A percentile compares a stretch with the other conserved stretches of the same genome.
phyloP scores from a whole-genome alignment of 2,113 vertebrate genomes.

The zebrafish (Danio rerio) region DNA sequence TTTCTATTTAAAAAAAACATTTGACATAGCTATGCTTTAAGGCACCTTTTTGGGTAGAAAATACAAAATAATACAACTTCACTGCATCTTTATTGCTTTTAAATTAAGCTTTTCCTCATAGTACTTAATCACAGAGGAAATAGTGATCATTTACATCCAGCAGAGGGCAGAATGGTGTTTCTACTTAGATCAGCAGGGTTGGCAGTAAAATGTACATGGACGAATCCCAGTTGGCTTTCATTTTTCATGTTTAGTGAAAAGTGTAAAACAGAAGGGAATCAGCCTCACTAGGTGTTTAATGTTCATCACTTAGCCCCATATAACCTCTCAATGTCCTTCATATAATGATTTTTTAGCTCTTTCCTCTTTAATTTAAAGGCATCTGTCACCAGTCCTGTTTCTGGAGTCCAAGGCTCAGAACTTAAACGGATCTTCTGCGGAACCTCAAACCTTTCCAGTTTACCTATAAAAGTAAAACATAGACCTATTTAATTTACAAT shows the following conservation, averaged over 20 bases:
- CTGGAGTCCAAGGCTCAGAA: conserved; percentile 94
- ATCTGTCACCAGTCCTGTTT: conserved; percentile 95
- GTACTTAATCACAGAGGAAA: background rate
- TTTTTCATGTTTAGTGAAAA: background rate
- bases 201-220: background rate
- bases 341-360: conserved; percentile 94
- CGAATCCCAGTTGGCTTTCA: background rate
- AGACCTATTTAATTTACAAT: background rate
- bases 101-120: background rate
- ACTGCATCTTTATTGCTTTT: background rate
- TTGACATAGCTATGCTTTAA: background rate
- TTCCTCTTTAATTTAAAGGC: conserved; percentile 98
- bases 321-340: conserved; percentile 94
- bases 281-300: background rate
- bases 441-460: conserved; percentile 94
- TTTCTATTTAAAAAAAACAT: background rate
- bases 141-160: conserved; percentile 12
- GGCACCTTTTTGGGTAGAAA: background rate
- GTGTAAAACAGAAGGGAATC: background rate
- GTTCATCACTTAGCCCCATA: conserved; percentile 89
- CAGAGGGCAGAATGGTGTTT: conserved; percentile 26
- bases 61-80: background rate
- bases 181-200: background rate
- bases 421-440: conserved; percentile 92
- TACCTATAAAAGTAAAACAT: conserved; percentile 77